Evolutionary conservation across 35 echinoderm and acorn worm genomes (phyloP).

Genomic region (Stichopus chloronotus): DNA sequence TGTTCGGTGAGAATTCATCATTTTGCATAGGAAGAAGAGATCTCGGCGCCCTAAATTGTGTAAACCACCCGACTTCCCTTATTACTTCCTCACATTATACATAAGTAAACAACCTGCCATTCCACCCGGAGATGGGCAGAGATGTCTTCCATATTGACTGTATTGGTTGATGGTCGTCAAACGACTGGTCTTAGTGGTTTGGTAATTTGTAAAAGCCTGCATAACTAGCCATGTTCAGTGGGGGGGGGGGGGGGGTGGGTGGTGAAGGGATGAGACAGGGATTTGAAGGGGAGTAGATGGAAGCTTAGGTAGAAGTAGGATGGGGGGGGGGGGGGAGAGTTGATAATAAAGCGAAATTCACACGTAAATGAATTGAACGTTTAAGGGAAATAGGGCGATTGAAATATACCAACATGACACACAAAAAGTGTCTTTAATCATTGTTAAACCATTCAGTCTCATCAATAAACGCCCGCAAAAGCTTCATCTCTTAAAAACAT

Average conservation of each 20-base stretch:
- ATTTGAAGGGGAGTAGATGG: background rate
- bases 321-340: no score
- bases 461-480: no score
- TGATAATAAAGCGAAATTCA: no score
- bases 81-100: background rate
- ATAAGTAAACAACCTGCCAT: slow-evolving; percentile 21
- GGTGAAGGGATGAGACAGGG: background rate
- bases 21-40: background rate
- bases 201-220: no score
- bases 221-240: background rate
- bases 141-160: slow-evolving; percentile 5
- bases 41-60: background rate
- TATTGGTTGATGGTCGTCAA: background rate
- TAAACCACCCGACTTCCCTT: background rate
- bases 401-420: no score
- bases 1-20: background rate
- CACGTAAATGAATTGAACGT: no score
- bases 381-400: no score
- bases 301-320: no score
- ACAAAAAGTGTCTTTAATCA: no score
- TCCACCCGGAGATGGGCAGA: background rate
- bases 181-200: background rate
- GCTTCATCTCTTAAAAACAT: no score
- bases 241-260: no score
- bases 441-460: no score